Evolutionary conservation across 2,113 vertebrate species (phyloP).

Genomic region (Caracal caracal): DNA sequence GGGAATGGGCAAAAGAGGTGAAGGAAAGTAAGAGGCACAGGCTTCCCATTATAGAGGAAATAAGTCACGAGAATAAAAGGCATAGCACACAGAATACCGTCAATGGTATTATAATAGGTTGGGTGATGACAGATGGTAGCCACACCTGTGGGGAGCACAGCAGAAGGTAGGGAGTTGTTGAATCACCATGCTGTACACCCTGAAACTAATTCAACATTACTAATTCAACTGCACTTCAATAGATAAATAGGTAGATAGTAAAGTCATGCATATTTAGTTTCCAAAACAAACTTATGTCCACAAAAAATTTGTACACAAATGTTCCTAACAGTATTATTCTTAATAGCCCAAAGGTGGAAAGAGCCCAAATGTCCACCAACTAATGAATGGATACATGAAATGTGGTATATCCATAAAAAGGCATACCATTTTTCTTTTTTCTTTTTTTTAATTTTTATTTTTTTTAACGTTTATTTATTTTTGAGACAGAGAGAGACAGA

Average conservation of each 20-base stretch:
- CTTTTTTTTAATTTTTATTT: no score
- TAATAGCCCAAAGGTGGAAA: not conserved
- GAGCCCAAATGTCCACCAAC: not conserved
- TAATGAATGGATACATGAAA: not conserved
- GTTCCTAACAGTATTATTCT: not conserved
- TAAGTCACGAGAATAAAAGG: not conserved
- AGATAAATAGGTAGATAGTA: not conserved
- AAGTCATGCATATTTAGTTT: not conserved
- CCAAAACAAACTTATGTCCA: not conserved
- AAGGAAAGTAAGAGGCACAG: not conserved
- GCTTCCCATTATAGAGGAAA: not conserved
- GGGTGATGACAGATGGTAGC: accelerated
- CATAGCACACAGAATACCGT: not conserved
- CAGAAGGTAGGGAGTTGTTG: not conserved
- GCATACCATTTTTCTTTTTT: not conserved
- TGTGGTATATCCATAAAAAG: not conserved
- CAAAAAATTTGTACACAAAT: not conserved
- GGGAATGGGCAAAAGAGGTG: not conserved
- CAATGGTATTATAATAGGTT: not conserved
- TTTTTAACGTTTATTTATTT: no score
- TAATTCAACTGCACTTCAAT: not conserved
- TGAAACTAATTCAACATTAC: not conserved
- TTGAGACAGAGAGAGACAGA: no score
- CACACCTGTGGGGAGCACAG: not conserved
- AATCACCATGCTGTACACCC: not conserved